Evolutionary conservation across 2,888 invertebrate genomes (phyloP).

Genomic region (Cataglyphis rosenhaueri): DNA sequence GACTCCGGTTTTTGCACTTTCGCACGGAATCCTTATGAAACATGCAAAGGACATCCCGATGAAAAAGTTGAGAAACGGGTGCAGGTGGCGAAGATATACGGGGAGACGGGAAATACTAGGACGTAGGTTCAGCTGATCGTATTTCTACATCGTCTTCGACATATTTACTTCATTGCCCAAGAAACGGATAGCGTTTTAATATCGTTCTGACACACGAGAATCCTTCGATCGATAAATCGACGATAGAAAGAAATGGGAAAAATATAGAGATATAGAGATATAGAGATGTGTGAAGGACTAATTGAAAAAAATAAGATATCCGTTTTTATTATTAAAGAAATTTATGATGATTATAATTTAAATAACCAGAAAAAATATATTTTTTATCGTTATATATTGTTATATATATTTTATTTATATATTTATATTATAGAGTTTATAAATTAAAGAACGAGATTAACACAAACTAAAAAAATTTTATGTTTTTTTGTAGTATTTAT

Average conservation of each 20-base stretch:
- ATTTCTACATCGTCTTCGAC: slow-evolving; percentile 67
- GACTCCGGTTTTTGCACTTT: slow-evolving; percentile 72
- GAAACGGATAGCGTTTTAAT: slow-evolving; percentile 59
- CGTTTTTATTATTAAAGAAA: neutral
- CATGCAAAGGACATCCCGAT: slow-evolving; percentile 74
- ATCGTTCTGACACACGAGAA: slow-evolving; percentile 42
- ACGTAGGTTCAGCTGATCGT: slow-evolving; percentile 72
- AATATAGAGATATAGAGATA: neutral
- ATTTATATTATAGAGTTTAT: neutral
- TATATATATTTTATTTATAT: too few relatives aligned
- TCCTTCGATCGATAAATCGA: slow-evolving; percentile 27
- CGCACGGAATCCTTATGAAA: slow-evolving; percentile 74
- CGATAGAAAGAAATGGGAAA: neutral
- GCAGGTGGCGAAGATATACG: slow-evolving; percentile 76
- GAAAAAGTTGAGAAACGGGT: slow-evolving; percentile 77
- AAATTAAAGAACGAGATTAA: slow-evolving; percentile 6
- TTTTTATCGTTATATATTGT: neutral
- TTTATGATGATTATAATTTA: neutral
- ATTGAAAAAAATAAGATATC: slow-evolving; percentile 8
- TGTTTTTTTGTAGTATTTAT: neutral
- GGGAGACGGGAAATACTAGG: slow-evolving; percentile 76
- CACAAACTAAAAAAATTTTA: slow-evolving; percentile 3
- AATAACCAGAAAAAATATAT: neutral
- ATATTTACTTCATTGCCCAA: slow-evolving; percentile 60
- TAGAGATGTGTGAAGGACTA: neutral